These are phyloP conservation scores for Eristalis tenax DNA, from an alignment of 2,888 invertebrate genomes.

Conservation along the genomic window DNA sequence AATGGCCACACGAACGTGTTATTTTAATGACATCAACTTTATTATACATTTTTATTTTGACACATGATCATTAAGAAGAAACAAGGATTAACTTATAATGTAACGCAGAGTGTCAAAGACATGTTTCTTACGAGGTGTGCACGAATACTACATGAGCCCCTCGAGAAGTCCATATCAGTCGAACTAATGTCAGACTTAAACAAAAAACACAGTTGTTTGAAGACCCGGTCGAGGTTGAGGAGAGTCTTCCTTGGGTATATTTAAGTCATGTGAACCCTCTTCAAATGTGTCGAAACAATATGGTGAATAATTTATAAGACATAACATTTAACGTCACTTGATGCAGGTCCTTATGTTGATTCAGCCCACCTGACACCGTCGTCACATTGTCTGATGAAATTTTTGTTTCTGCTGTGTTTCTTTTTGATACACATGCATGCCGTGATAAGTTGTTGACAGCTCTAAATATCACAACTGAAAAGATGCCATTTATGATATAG, in stretches of 20 bases:
- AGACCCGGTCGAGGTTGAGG: neutral
- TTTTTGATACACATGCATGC: neutral
- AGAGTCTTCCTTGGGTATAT: neutral
- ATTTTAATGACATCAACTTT: constrained; percentile 17
- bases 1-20: neutral
- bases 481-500: neutral
- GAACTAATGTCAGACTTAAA: neutral
- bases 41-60: constrained; percentile 20
- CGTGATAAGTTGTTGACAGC: no score
- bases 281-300: constrained; percentile 37
- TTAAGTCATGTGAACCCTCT: constrained; percentile 24
- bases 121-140: neutral
- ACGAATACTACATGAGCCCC: neutral
- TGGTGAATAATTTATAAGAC: constrained; percentile 23
- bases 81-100: neutral
- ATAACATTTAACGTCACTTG: constrained; percentile 16
- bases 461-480: neutral
- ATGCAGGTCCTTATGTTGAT: constrained; percentile 14
- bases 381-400: neutral
- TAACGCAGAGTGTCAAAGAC: neutral
- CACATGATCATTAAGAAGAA: constrained; percentile 6
- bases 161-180: neutral
- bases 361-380: neutral
- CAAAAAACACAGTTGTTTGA: neutral
- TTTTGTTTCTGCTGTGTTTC: neutral